phyloP scores from a whole-genome alignment of 2,113 vertebrate genomes.

The Solea solea region DNA sequence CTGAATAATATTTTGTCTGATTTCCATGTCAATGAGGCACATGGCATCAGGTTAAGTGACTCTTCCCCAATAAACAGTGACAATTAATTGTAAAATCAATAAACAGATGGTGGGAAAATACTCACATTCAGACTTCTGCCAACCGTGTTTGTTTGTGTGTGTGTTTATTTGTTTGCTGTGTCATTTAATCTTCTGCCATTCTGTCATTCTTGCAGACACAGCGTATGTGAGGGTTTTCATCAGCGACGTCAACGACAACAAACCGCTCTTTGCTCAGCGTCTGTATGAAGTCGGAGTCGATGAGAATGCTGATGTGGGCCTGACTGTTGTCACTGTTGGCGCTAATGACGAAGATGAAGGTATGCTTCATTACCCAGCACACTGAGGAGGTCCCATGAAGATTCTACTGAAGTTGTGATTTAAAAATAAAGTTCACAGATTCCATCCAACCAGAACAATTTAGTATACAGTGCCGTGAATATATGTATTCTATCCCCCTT shows the following conservation, averaged over 20 bases:
- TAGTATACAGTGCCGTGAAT: no score
- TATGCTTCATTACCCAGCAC: slow-evolving; percentile 56
- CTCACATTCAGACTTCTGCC: background rate
- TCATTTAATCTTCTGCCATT: slow-evolving; percentile 41
- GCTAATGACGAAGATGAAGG: slow-evolving; percentile 91
- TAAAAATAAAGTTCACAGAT: slow-evolving; percentile 44
- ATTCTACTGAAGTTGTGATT: slow-evolving; percentile 27
- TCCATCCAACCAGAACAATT: slow-evolving; percentile 19
- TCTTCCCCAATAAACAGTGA: slow-evolving; percentile 57
- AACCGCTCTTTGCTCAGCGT: slow-evolving; percentile 84
- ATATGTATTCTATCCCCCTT: no score
- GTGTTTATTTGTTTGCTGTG: background rate
- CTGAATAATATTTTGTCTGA: slow-evolving; percentile 76
- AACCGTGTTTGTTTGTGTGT: background rate
- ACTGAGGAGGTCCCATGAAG: background rate
- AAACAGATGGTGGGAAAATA: slow-evolving; percentile 46
- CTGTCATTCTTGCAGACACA: slow-evolving; percentile 80
- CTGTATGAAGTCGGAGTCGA: slow-evolving; percentile 86
- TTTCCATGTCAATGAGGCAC: slow-evolving; percentile 71
- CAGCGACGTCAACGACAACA: slow-evolving; percentile 94
- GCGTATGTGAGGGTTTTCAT: slow-evolving; percentile 88
- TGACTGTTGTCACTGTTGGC: slow-evolving; percentile 83
- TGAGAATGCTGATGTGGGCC: slow-evolving; percentile 88
- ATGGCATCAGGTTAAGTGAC: slow-evolving; percentile 61
- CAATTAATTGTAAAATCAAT: slow-evolving; percentile 60